Percentiles rank a stretch among this genome's conserved stretches.
These are phyloP conservation scores for Eulemur rufifrons DNA, from an alignment of 2,113 vertebrate genomes.

Conservation along the genomic window DNA sequence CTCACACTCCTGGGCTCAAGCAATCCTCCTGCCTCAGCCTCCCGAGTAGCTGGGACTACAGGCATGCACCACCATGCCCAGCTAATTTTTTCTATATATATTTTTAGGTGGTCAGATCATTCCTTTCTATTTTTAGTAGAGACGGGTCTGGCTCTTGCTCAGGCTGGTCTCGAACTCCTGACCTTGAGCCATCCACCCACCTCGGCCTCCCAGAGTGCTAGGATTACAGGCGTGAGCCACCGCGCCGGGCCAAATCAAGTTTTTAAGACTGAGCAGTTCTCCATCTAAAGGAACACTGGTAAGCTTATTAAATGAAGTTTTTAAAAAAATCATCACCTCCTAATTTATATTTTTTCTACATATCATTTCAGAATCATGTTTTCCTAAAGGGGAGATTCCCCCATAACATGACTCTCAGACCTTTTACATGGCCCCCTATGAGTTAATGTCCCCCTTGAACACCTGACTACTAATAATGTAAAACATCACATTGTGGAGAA, in stretches of 20 bases:
- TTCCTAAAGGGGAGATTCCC: neutral
- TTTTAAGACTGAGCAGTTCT: slow-evolving; percentile 11
- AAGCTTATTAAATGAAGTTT: slow-evolving; percentile 28
- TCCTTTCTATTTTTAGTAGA: too few species aligned
- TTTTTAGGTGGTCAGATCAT: too few species aligned
- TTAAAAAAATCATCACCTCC: neutral
- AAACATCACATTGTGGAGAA: neutral
- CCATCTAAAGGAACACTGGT: neutral
- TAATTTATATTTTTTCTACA: slow-evolving; percentile 19
- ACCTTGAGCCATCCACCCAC: too few species aligned
- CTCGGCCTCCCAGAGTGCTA: too few species aligned
- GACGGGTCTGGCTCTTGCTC: too few species aligned
- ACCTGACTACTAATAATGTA: neutral
- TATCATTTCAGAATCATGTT: slow-evolving; percentile 14
- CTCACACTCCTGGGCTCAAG: too few species aligned
- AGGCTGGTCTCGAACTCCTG: too few species aligned
- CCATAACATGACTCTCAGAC: neutral
- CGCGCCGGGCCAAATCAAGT: neutral
- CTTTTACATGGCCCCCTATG: neutral
- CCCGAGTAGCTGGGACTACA: too few species aligned
- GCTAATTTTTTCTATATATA: too few species aligned
- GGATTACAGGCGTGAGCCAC: too few species aligned
- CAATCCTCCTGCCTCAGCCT: too few species aligned
- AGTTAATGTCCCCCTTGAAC: neutral
- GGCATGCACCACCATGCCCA: too few species aligned